Percentiles rank a stretch among this genome's conserved stretches.
Evolutionary conservation across 2,888 invertebrate species (phyloP).

Genomic region (Drosophila algonquin): DNA sequence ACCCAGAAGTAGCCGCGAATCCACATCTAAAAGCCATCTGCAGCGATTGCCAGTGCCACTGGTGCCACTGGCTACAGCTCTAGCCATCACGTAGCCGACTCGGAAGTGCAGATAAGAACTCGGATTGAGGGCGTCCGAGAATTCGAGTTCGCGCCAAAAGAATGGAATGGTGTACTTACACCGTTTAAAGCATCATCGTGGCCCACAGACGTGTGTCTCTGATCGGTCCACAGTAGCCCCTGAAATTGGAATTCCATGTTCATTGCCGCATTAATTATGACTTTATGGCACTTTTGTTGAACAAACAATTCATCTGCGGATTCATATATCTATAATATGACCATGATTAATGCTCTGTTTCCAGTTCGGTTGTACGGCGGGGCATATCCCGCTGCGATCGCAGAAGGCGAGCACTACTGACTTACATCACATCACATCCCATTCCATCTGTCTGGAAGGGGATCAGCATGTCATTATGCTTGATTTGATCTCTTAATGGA

Average conservation of each 20-base stretch:
- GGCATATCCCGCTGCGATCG: constrained; percentile 39
- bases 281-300: constrained; percentile 6
- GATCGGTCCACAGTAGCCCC: neutral
- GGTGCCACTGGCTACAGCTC: neutral
- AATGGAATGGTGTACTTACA: constrained; percentile 4
- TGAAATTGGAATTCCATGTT: neutral
- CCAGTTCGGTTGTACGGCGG: neutral
- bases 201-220: constrained; percentile 13
- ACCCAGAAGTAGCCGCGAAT: constrained; percentile 59
- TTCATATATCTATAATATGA: constrained; percentile 27
- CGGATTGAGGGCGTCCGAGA: constrained; percentile 33
- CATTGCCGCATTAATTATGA: constrained; percentile 4
- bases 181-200: constrained; percentile 12
- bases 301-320: constrained; percentile 3
- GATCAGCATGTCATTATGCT: constrained; percentile 31
- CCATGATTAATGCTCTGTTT: constrained; percentile 37
- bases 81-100: constrained; percentile 61
- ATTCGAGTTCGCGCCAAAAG: constrained; percentile 12
- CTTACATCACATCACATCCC: constrained; percentile 36
- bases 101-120: constrained; percentile 61
- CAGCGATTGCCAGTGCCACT: constrained; percentile 16
- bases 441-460: neutral
- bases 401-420: constrained; percentile 36
- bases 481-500: constrained; percentile 34
- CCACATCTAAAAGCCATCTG: constrained; percentile 52